A percentile compares a stretch with the other conserved stretches of the same genome.
Evolutionary conservation across 2,797 vertebrate species (phyloP).

Genomic region (Petrocephalus schoutedeni): DNA sequence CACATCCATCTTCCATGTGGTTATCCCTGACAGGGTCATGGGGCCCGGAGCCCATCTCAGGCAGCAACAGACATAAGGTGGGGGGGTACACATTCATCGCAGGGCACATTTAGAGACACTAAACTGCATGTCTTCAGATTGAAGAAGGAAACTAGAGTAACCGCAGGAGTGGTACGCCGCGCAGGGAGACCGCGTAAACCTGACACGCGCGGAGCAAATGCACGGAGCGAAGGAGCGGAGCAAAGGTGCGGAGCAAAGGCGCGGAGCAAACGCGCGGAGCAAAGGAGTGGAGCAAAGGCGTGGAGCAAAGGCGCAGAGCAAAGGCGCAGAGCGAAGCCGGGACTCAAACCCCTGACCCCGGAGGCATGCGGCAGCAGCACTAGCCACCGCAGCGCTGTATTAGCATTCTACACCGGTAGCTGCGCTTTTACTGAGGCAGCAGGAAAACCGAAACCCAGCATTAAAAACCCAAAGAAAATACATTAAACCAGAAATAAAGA

Average conservation of each 20-base stretch:
- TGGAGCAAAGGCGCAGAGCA: too few species aligned
- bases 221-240: too few species aligned
- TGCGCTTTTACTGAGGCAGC: background rate
- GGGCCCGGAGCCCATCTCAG: too few species aligned
- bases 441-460: background rate
- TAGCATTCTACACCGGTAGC: background rate
- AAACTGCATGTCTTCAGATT: background rate
- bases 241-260: too few species aligned
- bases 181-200: too few species aligned
- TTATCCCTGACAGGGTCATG: too few species aligned
- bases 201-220: too few species aligned
- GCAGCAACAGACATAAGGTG: too few species aligned
- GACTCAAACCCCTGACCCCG: background rate
- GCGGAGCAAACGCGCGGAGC: too few species aligned
- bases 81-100: background rate
- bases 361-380: background rate
- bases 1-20: too few species aligned
- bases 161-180: background rate
- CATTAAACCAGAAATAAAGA: slow-evolving; percentile 2
- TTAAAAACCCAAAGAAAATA: slow-evolving; percentile 2
- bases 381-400: background rate
- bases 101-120: background rate
- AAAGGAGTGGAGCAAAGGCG: too few species aligned
- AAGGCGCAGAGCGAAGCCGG: background rate
- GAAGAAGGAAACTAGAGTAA: background rate